Percentiles rank a stretch among this genome's conserved stretches.
These are phyloP conservation scores for Apantesis nais DNA, from an alignment of 2,888 invertebrate species.

Conservation along the genomic window DNA sequence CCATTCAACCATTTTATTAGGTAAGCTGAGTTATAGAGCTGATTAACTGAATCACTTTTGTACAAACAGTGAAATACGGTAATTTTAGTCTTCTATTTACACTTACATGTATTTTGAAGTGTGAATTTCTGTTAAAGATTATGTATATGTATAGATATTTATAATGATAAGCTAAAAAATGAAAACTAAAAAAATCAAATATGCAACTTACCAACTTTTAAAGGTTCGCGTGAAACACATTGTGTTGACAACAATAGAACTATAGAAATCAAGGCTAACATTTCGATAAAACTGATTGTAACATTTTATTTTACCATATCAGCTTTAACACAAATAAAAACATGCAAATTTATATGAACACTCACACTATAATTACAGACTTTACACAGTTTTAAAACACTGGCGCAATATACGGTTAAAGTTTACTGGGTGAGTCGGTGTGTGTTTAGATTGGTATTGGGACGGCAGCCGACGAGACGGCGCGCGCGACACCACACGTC, in stretches of 20 bases:
- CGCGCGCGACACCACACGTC: constrained; percentile 73
- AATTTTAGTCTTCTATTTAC: not conserved
- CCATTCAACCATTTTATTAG: not conserved
- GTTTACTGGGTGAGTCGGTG: constrained; percentile 64
- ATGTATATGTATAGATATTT: not conserved
- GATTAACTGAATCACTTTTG: not conserved
- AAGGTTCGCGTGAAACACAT: constrained; percentile 51
- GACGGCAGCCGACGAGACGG: constrained; percentile 55
- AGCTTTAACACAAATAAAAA: constrained; percentile 48
- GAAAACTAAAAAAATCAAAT: not conserved
- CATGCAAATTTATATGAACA: constrained; percentile 55
- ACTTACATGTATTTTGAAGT: not conserved
- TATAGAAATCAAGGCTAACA: constrained; percentile 55
- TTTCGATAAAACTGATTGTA: constrained; percentile 21
- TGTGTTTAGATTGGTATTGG: constrained; percentile 77
- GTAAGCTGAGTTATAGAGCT: not conserved
- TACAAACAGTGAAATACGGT: not conserved
- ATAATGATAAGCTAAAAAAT: no score
- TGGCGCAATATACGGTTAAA: constrained; percentile 67
- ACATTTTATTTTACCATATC: constrained; percentile 20
- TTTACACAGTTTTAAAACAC: constrained; percentile 60
- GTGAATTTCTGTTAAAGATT: not conserved
- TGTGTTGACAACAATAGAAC: constrained; percentile 52
- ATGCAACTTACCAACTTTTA: constrained; percentile 58
- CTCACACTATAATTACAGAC: constrained; percentile 57